Percentiles rank a stretch among this genome's conserved stretches.
Conservation (phyloP, 2,113 vertebrate genomes). For the Colistium nudipinnis region DNA sequence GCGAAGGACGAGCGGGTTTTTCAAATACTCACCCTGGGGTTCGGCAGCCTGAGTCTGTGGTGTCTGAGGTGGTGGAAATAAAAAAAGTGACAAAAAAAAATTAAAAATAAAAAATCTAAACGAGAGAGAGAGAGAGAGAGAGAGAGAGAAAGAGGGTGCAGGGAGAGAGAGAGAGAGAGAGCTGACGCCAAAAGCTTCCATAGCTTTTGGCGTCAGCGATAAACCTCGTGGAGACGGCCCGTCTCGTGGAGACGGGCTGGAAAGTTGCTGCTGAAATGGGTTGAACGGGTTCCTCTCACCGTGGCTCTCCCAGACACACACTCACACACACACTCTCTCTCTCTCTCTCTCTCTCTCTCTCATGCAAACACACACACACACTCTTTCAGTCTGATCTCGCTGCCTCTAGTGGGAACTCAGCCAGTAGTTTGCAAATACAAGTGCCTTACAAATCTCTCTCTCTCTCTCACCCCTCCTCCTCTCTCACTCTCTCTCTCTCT, state of each 20-base stretch:
- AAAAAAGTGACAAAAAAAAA: conserved; percentile 23
- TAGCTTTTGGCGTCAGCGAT: conserved; percentile 42
- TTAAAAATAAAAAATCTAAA: not conserved
- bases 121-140: not conserved
- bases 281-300: conserved; percentile 53
- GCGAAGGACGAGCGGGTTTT: conserved; percentile 3
- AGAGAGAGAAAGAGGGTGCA: too few species aligned
- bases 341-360: too few species aligned
- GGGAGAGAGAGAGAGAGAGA: too few species aligned
- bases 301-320: conserved; percentile 16
- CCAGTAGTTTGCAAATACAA: conserved; percentile 75
- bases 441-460: conserved; percentile 64
- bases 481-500: conserved; percentile 15
- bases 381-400: conserved; percentile 54
- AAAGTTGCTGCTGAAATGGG: conserved; percentile 74
- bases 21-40: conserved; percentile 65
- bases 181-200: conserved; percentile 74
- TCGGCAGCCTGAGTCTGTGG: conserved; percentile 7
- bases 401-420: conserved; percentile 69
- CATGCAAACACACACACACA: conserved; percentile 42
- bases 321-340: conserved; percentile 8
- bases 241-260: conserved; percentile 63
- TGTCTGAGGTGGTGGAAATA: conserved; percentile 60
- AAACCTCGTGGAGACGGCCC: conserved; percentile 64
- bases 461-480: conserved; percentile 26